These are phyloP conservation scores for Sarcophaga peregrina DNA, from an alignment of 1,140 invertebrate species.

Conservation along the genomic window DNA sequence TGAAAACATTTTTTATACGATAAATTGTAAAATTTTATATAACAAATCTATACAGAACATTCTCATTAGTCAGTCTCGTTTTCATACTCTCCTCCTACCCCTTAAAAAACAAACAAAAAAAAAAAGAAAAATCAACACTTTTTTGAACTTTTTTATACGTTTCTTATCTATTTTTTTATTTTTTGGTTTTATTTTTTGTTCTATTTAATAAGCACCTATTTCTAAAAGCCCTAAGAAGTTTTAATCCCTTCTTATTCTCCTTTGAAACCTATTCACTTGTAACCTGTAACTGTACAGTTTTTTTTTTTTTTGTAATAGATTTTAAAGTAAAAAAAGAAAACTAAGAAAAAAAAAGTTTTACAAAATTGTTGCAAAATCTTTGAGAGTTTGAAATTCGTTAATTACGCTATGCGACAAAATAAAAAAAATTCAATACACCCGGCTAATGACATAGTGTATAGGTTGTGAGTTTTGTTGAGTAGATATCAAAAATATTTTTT, in stretches of 20 bases:
- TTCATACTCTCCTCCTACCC: neutral
- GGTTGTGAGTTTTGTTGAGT: too few relatives aligned
- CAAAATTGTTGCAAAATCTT: too few relatives aligned
- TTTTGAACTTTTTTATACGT: neutral
- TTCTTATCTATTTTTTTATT: neutral
- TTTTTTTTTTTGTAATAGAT: too few relatives aligned
- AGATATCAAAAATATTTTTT: too few relatives aligned
- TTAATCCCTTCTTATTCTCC: neutral
- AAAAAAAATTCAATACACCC: too few relatives aligned
- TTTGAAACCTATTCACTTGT: neutral
- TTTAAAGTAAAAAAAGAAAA: too few relatives aligned
- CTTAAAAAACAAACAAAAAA: too few relatives aligned
- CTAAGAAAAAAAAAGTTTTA: too few relatives aligned
- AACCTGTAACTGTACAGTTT: neutral
- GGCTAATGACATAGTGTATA: too few relatives aligned
- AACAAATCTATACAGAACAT: constrained; percentile 18
- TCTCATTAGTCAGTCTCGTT: constrained; percentile 30
- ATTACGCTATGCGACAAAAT: too few relatives aligned
- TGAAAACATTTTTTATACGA: neutral
- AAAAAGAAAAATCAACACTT: neutral
- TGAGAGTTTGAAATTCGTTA: too few relatives aligned
- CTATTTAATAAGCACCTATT: neutral
- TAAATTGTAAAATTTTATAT: neutral
- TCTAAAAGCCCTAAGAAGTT: neutral
- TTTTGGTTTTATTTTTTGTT: neutral